A percentile compares a stretch with the other conserved stretches of the same genome.
Conservation (phyloP, 2,113 vertebrate species). For the Odocoileus virginianus region DNA sequence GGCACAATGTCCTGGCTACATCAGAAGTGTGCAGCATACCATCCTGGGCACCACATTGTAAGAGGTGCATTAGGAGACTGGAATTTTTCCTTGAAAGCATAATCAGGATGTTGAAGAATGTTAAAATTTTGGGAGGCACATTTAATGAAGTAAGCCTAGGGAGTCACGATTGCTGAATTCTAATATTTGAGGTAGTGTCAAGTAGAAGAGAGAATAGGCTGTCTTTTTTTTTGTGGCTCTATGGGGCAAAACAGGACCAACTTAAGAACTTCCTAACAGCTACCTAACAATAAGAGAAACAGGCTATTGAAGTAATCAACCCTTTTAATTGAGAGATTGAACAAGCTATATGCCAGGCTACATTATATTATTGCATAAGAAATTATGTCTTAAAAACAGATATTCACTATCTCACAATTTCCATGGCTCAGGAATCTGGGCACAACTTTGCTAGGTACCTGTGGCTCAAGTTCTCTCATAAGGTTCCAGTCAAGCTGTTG, state of each 20-base stretch:
- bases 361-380: neutral
- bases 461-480: neutral
- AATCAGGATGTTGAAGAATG: constrained; percentile 4
- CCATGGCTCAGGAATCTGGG: neutral
- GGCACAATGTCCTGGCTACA: neutral
- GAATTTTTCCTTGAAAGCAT: neutral
- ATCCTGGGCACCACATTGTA: neutral
- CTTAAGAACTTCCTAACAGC: neutral
- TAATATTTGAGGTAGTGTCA: neutral
- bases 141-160: neutral
- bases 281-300: neutral
- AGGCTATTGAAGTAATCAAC: neutral
- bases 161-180: neutral
- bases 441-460: neutral
- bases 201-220: neutral
- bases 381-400: neutral
- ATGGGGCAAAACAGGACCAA: neutral
- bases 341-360: neutral
- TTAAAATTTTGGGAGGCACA: neutral
- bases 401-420: neutral
- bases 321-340: neutral
- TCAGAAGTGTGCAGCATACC: neutral
- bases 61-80: neutral
- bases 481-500: neutral
- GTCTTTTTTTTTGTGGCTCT: neutral